Base-by-base conservation (phyloP, 2,888 invertebrate species). In the Petrophora chlorosata region DNA sequence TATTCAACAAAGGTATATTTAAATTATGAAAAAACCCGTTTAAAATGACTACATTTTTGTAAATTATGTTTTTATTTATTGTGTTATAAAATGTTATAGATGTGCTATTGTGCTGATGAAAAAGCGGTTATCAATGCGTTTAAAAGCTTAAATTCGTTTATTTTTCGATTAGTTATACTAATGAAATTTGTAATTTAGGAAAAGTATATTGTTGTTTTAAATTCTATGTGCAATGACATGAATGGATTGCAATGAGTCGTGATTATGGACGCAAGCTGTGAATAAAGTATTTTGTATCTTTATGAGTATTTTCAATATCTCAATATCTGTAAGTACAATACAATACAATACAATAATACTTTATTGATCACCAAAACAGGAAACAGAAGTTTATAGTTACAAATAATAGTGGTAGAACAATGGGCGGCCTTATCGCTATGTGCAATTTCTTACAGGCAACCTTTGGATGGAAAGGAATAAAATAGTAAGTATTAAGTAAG, bases 111-210 rank as follows among this genome's bases (percentile, higher is more conserved):
- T 42, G 38, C 38, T 47, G 23, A 38, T n/a, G 9, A 32, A 34
- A 34, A 15, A 7, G 34, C 26, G 15, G 2, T 14, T 3, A 9
- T 15, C n/a, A 36, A 43, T 44, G 53, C 64, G 59, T 65, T 52
- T 45, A 63, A 63, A 70, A 59, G 59, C 46, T 59, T 47, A 47
- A 53, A 52, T 45, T 55, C 58, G 59, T 59, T 65, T 63, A 58
- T 50, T 63, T 65, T 56, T 53, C 56, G 54, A 48, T 51, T 53
- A 53, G 62, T 68, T 72, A 63, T 66, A 69, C 63, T 67, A 69
- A 73, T 71, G 66, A 67, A 67, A 69, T 70, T 52, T 66, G 63
- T 59, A 67, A 65, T 61, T 62, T 67, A 55, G 41, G 17, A 47
- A 56, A 53, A 41, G 36, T 54, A 56, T 53, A 55, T 45, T 48